These are phyloP conservation scores for Sterna hirundo DNA, from an alignment of 2,113 vertebrate genomes.

Conservation along the genomic window DNA sequence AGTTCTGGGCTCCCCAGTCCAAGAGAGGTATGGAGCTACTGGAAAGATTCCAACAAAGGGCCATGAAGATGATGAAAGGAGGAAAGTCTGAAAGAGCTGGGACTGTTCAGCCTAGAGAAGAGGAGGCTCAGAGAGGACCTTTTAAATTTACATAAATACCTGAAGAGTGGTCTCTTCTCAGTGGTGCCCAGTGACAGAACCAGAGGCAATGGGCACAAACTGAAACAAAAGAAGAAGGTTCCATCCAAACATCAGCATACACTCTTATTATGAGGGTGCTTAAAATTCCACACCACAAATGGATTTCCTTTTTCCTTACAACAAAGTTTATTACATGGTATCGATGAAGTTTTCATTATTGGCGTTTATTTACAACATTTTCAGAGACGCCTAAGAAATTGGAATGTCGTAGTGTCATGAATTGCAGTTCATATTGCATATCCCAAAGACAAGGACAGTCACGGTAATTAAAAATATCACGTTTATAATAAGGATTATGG, in stretches of 20 bases:
- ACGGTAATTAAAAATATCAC: background rate
- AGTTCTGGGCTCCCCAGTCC: background rate
- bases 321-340: rapidly evolving
- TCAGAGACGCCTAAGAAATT: background rate
- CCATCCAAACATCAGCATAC: background rate
- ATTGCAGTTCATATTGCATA: background rate
- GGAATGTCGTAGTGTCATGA: background rate
- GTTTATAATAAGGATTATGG: background rate
- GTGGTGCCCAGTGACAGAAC: background rate
- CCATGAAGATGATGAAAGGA: background rate
- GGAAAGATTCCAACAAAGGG: background rate
- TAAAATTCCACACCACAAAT: background rate
- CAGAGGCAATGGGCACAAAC: background rate
- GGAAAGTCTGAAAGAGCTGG: background rate
- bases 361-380: background rate
- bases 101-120: background rate
- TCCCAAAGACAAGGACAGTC: background rate
- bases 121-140: background rate
- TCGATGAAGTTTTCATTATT: background rate
- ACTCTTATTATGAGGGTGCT: background rate
- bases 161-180: background rate
- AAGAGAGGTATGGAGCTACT: background rate
- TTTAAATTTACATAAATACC: background rate
- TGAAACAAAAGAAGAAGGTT: background rate
- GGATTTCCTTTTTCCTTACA: background rate